Percentiles rank a stretch among this genome's conserved stretches.
phyloP scores from a whole-genome alignment of 2,797 vertebrate species.

The Fundulus diaphanus region DNA sequence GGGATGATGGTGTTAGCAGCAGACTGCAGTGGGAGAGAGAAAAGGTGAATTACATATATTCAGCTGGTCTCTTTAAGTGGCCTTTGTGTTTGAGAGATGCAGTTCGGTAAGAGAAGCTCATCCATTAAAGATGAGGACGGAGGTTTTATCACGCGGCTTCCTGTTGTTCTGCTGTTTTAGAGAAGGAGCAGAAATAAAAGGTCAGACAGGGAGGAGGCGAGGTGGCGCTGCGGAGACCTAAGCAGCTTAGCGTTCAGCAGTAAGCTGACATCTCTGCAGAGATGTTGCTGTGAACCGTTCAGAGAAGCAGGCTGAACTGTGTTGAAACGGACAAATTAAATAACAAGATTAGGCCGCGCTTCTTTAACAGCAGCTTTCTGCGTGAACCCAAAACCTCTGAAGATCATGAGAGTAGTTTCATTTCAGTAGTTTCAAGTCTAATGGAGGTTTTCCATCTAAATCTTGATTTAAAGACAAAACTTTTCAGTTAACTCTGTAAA shows the following conservation, averaged over 20 bases:
- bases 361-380: neutral
- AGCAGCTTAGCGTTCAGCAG: conserved; percentile 1
- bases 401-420: neutral
- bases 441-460: too few species aligned
- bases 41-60: neutral
- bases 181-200: neutral
- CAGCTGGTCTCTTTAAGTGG: neutral
- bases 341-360: neutral
- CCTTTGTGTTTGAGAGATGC: neutral
- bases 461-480: too few species aligned
- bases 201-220: neutral
- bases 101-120: neutral
- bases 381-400: neutral
- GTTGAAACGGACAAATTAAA: neutral
- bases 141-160: neutral
- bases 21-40: too few species aligned
- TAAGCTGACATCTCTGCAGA: neutral
- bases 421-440: too few species aligned
- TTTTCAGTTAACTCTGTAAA: too few species aligned
- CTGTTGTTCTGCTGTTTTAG: neutral
- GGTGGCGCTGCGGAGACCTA: too few species aligned
- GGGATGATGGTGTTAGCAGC: neutral
- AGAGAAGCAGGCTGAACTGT: neutral
- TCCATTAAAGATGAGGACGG: neutral
- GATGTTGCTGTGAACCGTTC: neutral